phyloP scores from a whole-genome alignment of 2,888 invertebrate genomes.

The Agrochola lota region DNA sequence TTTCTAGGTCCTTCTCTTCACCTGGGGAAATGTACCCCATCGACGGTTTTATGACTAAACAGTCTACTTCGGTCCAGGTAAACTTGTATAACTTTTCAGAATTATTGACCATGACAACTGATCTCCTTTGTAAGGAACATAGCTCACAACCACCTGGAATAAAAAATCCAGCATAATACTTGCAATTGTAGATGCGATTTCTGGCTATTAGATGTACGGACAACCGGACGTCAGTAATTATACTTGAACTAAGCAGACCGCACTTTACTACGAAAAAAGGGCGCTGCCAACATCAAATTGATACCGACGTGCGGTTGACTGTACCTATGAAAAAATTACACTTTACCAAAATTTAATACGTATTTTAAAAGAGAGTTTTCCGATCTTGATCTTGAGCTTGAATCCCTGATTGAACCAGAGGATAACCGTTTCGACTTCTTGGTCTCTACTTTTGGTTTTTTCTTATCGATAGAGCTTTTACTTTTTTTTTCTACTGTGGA shows the following conservation, averaged over 20 bases:
- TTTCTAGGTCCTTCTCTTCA: conserved; percentile 87
- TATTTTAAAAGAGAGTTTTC: conserved; percentile 83
- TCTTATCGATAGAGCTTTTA: conserved; percentile 75
- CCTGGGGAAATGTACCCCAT: conserved; percentile 87
- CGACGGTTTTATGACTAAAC: conserved; percentile 81
- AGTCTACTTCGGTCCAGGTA: conserved; percentile 78
- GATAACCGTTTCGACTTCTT: conserved; percentile 76
- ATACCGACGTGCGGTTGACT: background rate
- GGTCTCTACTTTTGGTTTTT: conserved; percentile 70
- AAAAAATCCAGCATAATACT: conserved; percentile 1
- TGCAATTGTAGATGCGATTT: background rate
- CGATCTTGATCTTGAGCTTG: conserved; percentile 54
- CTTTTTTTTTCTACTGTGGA: conserved; percentile 80
- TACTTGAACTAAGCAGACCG: background rate
- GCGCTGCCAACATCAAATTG: background rate
- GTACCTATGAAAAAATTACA: background rate
- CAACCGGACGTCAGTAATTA: background rate
- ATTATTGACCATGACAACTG: conserved; percentile 85
- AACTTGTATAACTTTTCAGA: conserved; percentile 88
- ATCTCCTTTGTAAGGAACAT: conserved; percentile 78
- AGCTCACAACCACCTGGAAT: conserved; percentile 84
- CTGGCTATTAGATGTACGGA: background rate
- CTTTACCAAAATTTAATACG: conserved; percentile 82
- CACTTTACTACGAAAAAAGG: background rate
- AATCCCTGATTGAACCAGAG: conserved; percentile 72